Evolutionary conservation across 2,113 vertebrate species (phyloP).

Genomic region (Dinomys branickii): DNA sequence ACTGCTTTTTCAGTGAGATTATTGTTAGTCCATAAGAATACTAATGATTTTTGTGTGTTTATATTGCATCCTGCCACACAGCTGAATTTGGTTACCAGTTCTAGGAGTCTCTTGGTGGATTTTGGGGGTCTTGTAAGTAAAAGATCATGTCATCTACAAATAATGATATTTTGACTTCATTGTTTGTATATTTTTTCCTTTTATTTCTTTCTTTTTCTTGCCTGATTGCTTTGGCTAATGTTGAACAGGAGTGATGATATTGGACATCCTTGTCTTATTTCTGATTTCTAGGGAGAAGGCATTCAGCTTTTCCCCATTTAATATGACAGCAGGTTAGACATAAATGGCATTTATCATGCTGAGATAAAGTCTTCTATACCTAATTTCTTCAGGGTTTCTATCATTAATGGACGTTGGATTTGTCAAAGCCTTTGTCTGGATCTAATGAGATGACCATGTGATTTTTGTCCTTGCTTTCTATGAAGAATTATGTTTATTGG

Average conservation of each 20-base stretch:
- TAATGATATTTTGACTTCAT: not conserved
- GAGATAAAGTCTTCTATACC: not conserved
- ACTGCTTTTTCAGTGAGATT: not conserved
- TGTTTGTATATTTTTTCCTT: no score
- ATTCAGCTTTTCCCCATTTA: not conserved
- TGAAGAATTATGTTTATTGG: not conserved
- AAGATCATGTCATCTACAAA: not conserved
- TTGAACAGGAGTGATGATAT: no score
- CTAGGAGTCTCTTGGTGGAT: not conserved
- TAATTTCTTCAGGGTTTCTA: not conserved
- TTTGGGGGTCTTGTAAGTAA: not conserved
- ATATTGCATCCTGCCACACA: not conserved
- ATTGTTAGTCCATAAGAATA: not conserved
- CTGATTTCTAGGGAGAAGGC: not conserved
- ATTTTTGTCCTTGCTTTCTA: not conserved
- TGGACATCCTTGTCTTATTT: not conserved
- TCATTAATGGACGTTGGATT: not conserved
- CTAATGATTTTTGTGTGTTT: not conserved
- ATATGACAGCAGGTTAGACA: not conserved
- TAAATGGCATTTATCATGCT: not conserved
- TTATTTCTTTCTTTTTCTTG: no score
- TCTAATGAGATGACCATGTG: not conserved
- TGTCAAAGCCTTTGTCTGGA: not conserved
- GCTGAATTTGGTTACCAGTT: no score
- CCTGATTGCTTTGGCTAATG: no score